Evolutionary conservation across 2,113 vertebrate species (phyloP).

Genomic region (Arizona elegans): DNA sequence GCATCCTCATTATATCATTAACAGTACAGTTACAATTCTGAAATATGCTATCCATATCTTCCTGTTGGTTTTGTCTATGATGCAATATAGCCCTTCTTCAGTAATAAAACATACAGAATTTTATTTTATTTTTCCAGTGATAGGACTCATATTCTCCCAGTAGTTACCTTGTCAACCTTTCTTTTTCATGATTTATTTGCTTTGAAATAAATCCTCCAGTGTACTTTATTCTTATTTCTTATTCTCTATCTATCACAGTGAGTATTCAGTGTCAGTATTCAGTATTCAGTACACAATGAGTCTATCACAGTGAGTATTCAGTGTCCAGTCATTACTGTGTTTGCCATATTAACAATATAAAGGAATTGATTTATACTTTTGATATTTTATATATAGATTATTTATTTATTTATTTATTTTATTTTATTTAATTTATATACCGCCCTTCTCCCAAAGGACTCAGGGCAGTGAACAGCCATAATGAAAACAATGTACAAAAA

Average conservation of each 20-base stretch:
- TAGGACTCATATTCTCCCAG: not conserved
- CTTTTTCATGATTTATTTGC: not conserved
- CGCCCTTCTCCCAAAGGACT: no score
- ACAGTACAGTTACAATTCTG: not conserved
- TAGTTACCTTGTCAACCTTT: not conserved
- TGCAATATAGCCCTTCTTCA: not conserved
- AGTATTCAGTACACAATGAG: no score
- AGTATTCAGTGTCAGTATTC: not conserved
- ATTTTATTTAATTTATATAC: no score
- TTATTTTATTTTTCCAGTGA: not conserved
- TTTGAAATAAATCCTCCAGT: not conserved
- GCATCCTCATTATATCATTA: not conserved
- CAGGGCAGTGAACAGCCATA: no score
- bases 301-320: not conserved
- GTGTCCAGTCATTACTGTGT: not conserved
- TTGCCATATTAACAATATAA: not conserved
- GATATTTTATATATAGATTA: not conserved
- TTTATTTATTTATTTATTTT: no score
- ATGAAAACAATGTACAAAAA: no score
- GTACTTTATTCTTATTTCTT: constrained; percentile 4
- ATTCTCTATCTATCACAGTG: not conserved
- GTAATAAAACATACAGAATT: not conserved
- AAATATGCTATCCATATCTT: not conserved
- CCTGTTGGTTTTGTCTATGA: not conserved
- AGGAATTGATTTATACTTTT: not conserved